Percentiles rank a stretch among this genome's conserved stretches.
These are phyloP conservation scores for Parazoanthus atlanticus DNA, from an alignment of 92 coral and sea anemone species.

Conservation along the genomic window DNA sequence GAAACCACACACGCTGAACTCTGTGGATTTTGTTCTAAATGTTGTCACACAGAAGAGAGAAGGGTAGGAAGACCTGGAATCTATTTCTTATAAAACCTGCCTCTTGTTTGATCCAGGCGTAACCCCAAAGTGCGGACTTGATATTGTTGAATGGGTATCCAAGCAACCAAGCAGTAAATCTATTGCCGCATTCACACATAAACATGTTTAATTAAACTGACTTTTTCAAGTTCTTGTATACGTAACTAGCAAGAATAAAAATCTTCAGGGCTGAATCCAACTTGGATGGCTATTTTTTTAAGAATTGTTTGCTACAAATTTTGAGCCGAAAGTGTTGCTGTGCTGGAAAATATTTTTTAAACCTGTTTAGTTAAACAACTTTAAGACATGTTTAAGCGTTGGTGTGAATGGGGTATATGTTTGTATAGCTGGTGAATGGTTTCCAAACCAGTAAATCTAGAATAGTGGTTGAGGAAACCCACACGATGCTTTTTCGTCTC, in stretches of 20 bases:
- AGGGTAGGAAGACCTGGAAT: conserved; percentile 64
- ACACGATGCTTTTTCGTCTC: background rate
- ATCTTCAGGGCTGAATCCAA: too few relatives aligned
- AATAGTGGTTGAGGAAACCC: background rate
- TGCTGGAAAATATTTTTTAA: too few relatives aligned
- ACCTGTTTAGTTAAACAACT: too few relatives aligned
- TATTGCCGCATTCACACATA: too few relatives aligned
- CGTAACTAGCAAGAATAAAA: too few relatives aligned
- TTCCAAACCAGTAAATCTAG: background rate
- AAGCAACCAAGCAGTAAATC: background rate
- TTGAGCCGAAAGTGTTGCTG: too few relatives aligned
- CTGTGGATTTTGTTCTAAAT: conserved; percentile 89
- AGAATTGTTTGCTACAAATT: too few relatives aligned
- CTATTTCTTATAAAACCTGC: background rate
- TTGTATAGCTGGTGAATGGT: background rate
- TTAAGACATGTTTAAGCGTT: too few relatives aligned
- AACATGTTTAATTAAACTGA: too few relatives aligned
- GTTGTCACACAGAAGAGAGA: conserved; percentile 74
- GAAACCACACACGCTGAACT: conserved; percentile 96
- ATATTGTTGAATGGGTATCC: background rate
- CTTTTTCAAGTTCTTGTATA: too few relatives aligned
- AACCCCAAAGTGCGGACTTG: background rate
- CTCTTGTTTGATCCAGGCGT: background rate
- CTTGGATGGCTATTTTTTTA: too few relatives aligned
- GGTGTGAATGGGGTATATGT: too few relatives aligned